These are phyloP conservation scores for Heliopora coerulea DNA, from an alignment of 92 coral and sea anemone species.

Conservation along the genomic window DNA sequence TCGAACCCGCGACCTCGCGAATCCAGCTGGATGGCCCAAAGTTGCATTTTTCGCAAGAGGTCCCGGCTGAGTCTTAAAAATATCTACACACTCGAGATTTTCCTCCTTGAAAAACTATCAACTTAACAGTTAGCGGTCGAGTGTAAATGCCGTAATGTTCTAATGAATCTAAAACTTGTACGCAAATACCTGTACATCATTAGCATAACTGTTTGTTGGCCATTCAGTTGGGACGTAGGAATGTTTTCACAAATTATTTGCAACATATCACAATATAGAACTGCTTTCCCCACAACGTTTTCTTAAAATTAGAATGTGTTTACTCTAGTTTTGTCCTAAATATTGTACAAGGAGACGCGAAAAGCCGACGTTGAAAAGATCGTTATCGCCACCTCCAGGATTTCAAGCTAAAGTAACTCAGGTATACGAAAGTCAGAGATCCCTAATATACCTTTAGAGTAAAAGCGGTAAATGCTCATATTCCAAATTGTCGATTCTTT, in stretches of 20 bases:
- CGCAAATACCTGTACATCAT: too few species aligned
- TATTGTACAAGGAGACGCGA: constrained; percentile 70
- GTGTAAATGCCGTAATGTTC: too few species aligned
- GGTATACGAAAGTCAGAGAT: constrained; percentile 40
- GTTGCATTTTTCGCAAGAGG: too few species aligned
- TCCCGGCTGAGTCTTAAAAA: too few species aligned
- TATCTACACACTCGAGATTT: too few species aligned
- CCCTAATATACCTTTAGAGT: neutral
- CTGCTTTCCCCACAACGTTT: neutral
- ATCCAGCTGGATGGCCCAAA: too few species aligned
- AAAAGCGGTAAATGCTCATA: neutral
- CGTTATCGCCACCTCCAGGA: constrained; percentile 55
- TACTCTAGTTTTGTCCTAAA: constrained; percentile 65
- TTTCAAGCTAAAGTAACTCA: constrained; percentile 65
- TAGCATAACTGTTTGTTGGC: too few species aligned
- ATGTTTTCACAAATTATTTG: neutral
- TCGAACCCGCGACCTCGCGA: too few species aligned
- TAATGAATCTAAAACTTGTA: too few species aligned
- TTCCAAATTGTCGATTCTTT: neutral
- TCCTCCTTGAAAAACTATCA: too few species aligned
- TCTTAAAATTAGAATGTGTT: neutral
- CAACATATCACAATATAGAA: neutral
- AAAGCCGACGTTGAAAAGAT: constrained; percentile 44
- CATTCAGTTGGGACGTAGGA: too few species aligned
- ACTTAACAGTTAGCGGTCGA: too few species aligned